Evolutionary conservation across 2,888 invertebrate species (phyloP).

Genomic region (Synanthedon andrenaeformis): DNA sequence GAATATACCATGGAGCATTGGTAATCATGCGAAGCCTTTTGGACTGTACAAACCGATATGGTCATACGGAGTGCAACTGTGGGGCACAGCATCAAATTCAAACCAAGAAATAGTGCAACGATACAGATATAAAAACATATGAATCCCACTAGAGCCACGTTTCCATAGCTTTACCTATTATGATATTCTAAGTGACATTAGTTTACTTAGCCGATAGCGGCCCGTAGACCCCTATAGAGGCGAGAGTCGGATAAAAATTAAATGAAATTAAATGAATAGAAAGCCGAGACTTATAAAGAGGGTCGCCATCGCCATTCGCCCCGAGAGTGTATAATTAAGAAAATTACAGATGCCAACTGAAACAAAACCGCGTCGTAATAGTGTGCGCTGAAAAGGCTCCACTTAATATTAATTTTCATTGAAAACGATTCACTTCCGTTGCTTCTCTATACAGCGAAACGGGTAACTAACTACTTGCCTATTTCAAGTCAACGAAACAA

Average conservation of each 20-base stretch:
- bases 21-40: too few relatives aligned
- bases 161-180: too few relatives aligned
- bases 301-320: constrained; percentile 9
- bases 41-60: too few relatives aligned
- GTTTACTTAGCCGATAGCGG: not conserved
- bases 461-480: not conserved
- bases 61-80: too few relatives aligned
- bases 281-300: constrained; percentile 7
- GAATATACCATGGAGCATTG: too few relatives aligned
- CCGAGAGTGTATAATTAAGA: constrained; percentile 38
- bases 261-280: constrained; percentile 16
- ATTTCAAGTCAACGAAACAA: too few relatives aligned
- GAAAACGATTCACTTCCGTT: constrained; percentile 11
- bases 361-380: constrained; percentile 22
- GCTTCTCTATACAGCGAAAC: constrained; percentile 4
- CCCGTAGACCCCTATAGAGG: not conserved
- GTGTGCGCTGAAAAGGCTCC: constrained; percentile 9
- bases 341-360: constrained; percentile 30
- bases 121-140: too few relatives aligned
- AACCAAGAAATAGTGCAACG: too few relatives aligned
- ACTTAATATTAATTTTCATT: constrained; percentile 15
- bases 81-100: too few relatives aligned
- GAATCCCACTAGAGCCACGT: too few relatives aligned
- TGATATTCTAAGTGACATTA: not conserved
- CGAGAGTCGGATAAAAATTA: constrained; percentile 14